phyloP scores from a whole-genome alignment of 2,113 vertebrate species.

The Phalacrocorax pelagicus region DNA sequence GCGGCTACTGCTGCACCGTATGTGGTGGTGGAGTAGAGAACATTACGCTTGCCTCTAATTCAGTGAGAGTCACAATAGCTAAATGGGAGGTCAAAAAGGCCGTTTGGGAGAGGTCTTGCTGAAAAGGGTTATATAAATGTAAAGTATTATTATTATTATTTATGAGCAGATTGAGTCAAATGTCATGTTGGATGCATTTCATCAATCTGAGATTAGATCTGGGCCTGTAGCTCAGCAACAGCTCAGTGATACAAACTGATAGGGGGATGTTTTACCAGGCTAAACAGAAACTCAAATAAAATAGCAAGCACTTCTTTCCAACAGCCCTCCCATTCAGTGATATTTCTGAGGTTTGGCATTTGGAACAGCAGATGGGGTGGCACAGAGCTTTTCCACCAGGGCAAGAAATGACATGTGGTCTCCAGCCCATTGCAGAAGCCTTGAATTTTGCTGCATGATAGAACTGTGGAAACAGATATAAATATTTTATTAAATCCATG shows the following conservation, averaged over 20 bases:
- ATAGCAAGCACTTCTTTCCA: constrained; percentile 9
- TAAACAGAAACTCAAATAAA: constrained; percentile 59
- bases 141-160: constrained; percentile 47
- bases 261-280: constrained; percentile 50
- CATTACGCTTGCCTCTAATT: not conserved
- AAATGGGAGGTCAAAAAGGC: constrained; percentile 52
- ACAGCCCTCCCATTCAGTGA: not conserved
- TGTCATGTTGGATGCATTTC: constrained; percentile 50
- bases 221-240: constrained; percentile 35
- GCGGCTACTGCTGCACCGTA: accelerated
- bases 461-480: constrained; percentile 22
- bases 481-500: constrained; percentile 65
- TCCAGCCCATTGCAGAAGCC: not conserved
- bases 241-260: constrained; percentile 20
- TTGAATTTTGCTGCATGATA: constrained; percentile 44
- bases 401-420: not conserved
- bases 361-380: constrained; percentile 41
- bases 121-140: constrained; percentile 52
- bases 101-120: constrained; percentile 31
- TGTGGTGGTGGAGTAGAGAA: not conserved
- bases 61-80: constrained; percentile 30
- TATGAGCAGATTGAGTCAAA: constrained; percentile 57
- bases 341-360: constrained; percentile 40
- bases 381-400: constrained; percentile 16
- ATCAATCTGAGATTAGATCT: constrained; percentile 54